These are phyloP conservation scores for Pygoscelis antarcticus DNA, from an alignment of 2,113 vertebrate species.

Conservation along the genomic window DNA sequence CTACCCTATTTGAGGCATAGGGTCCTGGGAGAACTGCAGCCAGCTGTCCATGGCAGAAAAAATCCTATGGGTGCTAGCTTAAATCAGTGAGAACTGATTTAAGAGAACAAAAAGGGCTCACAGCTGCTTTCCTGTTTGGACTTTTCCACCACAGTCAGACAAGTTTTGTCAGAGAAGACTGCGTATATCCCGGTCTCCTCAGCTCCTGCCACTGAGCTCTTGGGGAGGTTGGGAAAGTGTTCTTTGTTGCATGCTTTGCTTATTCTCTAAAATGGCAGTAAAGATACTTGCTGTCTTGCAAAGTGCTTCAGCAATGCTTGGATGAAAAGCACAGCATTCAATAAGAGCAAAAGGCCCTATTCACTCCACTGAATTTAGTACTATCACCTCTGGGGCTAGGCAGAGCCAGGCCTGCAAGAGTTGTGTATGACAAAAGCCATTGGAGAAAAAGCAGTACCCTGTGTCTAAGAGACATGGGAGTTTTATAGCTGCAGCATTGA, in stretches of 20 bases:
- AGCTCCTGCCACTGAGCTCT: not conserved
- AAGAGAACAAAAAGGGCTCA: not conserved
- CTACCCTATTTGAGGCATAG: not conserved
- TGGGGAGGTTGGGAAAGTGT: not conserved
- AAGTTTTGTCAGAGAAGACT: not conserved
- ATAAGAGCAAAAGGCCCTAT: not conserved
- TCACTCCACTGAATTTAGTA: not conserved
- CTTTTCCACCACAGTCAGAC: not conserved
- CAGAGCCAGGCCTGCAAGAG: not conserved
- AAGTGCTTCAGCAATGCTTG: not conserved
- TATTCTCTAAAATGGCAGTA: not conserved
- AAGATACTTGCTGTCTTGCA: not conserved
- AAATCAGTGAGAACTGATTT: not conserved
- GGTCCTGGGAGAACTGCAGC: not conserved
- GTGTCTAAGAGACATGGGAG: not conserved
- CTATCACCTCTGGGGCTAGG: not conserved
- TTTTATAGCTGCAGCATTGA: not conserved
- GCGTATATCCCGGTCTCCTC: not conserved
- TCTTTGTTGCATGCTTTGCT: not conserved
- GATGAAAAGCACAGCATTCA: not conserved
- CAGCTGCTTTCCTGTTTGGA: not conserved
- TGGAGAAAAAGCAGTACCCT: not conserved
- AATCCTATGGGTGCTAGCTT: not conserved
- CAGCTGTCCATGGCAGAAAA: not conserved
- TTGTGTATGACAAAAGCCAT: not conserved